Conservation (phyloP, 2,113 vertebrate species). For the Cyanoderma ruficeps region DNA sequence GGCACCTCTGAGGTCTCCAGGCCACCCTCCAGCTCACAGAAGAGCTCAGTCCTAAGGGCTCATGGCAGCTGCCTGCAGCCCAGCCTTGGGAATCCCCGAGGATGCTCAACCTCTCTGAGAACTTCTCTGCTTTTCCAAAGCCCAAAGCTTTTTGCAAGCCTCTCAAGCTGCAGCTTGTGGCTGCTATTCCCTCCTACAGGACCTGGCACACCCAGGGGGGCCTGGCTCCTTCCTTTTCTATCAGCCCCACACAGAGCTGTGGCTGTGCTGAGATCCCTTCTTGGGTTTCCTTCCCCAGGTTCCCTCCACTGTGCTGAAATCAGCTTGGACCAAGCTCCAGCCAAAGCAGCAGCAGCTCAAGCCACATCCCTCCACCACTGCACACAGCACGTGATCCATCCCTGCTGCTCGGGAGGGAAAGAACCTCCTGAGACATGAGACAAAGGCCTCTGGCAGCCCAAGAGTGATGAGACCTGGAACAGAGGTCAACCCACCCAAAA, state of each 20-base stretch:
- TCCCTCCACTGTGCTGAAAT: not conserved
- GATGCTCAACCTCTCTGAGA: rapidly evolving
- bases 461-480: not conserved
- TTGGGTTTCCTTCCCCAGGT: not conserved
- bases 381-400: rapidly evolving
- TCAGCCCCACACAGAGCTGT: not conserved
- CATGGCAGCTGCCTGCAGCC: not conserved
- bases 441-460: not conserved
- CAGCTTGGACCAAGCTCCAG: not conserved
- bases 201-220: not conserved
- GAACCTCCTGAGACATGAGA: not conserved
- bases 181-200: not conserved
- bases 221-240: not conserved
- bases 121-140: not conserved
- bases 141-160: too few relatives aligned
- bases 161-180: not conserved
- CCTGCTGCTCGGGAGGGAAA: not conserved
- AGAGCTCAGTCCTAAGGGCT: not conserved
- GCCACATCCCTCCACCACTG: not conserved
- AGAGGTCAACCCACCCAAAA: rapidly evolving
- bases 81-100: not conserved
- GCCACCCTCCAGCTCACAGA: not conserved
- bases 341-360: not conserved
- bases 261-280: not conserved
- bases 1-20: not conserved